Conservation (phyloP, 2,888 invertebrate species). For the Plutella xylostella region DNA sequence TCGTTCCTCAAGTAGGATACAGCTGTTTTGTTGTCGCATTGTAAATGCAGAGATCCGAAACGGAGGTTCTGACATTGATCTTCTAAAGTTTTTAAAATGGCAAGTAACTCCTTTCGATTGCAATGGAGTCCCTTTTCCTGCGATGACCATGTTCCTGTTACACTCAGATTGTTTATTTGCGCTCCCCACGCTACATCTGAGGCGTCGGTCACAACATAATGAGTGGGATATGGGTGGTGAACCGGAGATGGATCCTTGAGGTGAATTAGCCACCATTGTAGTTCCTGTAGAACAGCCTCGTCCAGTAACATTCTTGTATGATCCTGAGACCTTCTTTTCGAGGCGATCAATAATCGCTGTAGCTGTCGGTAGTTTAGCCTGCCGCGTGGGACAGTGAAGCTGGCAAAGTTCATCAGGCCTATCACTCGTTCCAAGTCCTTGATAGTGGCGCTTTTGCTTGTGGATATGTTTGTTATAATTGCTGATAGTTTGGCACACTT, state of each 20-base stretch:
- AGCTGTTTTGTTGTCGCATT: constrained; percentile 18
- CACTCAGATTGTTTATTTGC: not conserved
- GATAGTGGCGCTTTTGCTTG: not conserved
- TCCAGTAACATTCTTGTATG: not conserved
- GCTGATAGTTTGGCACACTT: not conserved
- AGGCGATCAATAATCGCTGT: not conserved
- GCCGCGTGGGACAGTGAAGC: constrained; percentile 6
- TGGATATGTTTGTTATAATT: not conserved
- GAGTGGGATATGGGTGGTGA: not conserved
- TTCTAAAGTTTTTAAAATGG: constrained; percentile 8
- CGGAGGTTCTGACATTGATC: not conserved
- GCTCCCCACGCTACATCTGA: constrained; percentile 12
- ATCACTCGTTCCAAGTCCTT: not conserved
- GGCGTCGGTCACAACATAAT: constrained; percentile 3
- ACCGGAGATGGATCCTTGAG: not conserved
- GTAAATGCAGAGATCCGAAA: constrained; percentile 8
- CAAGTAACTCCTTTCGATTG: constrained; percentile 14
- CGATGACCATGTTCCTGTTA: not conserved
- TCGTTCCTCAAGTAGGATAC: constrained; percentile 18
- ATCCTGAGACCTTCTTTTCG: not conserved
- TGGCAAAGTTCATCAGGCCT: constrained; percentile 9
- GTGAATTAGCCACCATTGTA: not conserved
- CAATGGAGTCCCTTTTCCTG: constrained; percentile 14
- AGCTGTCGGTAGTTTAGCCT: constrained; percentile 8
- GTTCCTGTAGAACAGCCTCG: not conserved